A percentile compares a stretch with the other conserved stretches of the same genome.
Evolutionary conservation across 2,113 vertebrate genomes (phyloP).

Genomic region (Caranx melampygus): DNA sequence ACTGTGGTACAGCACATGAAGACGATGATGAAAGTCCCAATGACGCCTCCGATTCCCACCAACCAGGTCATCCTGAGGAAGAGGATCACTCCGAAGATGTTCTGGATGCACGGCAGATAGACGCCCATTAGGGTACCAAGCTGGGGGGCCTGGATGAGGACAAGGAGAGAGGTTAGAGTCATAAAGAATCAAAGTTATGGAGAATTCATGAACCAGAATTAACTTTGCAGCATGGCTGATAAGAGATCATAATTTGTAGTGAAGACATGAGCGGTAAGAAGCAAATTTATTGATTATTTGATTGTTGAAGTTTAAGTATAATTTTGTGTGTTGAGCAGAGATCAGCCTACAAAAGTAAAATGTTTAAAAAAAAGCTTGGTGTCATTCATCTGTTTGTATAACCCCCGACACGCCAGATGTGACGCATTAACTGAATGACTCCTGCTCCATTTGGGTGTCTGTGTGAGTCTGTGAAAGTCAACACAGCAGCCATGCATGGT

Average conservation of each 20-base stretch:
- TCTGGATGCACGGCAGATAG: conserved; percentile 98
- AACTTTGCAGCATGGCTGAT: neutral
- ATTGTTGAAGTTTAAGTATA: neutral
- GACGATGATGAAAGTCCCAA: conserved; percentile 96
- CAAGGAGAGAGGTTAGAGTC: neutral
- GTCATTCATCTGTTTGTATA: neutral
- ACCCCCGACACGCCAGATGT: conserved; percentile 45
- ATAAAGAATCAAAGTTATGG: neutral
- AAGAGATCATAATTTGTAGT: neutral
- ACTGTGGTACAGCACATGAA: conserved; percentile 96
- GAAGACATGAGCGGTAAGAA: neutral
- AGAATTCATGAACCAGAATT: neutral
- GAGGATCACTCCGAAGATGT: conserved; percentile 98
- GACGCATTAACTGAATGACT: conserved; percentile 27
- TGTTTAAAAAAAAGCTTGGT: neutral
- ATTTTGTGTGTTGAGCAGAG: neutral
- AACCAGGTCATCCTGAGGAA: conserved; percentile 99
- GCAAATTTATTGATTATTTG: too few species aligned
- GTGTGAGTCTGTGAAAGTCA: conserved; percentile 40
- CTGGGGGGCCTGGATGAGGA: conserved; percentile 87
- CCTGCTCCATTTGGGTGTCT: conserved; percentile 31
- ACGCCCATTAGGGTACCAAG: conserved; percentile 99
- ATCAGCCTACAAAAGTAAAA: conserved; percentile 7
- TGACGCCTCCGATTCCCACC: conserved; percentile 94
- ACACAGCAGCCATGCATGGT: conserved; percentile 40